Base-by-base conservation (phyloP, 2,797 vertebrate genomes). In the Lepus oiostolus region DNA sequence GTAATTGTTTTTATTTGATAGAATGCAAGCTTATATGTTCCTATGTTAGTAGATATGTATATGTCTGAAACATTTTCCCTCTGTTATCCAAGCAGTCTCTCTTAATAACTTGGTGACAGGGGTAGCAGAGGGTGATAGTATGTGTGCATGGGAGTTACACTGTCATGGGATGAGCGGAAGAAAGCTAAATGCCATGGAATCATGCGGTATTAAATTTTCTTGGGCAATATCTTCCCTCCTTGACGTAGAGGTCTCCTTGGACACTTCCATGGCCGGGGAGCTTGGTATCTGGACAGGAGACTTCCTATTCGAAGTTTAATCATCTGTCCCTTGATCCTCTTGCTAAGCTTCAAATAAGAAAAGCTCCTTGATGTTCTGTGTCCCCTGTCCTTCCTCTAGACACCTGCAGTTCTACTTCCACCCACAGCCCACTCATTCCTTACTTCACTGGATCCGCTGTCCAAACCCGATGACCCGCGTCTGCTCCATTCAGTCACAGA, bases 51-150 rank as follows among this genome's bases (percentile, higher is more conserved):
- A 7, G 11, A 70, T 35, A 35, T 35, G 35, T 35, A 42, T n/a
- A 9, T 38, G 24, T 74, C 65, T 68, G 47, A 88, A 62, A 50
- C 1, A 60, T 90, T 77, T 75, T 32, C n/a, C 22, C 30, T 79
- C 24, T 74, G 7, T 70, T 35, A 58, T 10, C 13, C 50, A 81
- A 54, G 14, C 6, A 63, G 4, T 70, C 91, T 60, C 21, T 96
- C 58, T 95, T 86, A 60, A 11, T 91, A 81, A 86, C 28, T 91
- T 76, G 38, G 76, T 76, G 60, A 50, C 4, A 52, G 58, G 50
- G 38, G 35, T 54, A 62, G 5, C 76, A 26, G 60, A 32, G 38
- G 60, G n/a, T 85, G 62, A 88, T 24, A 24, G 14, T n/a, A 0
- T 70, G 9, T 35, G 22, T 86, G 38, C 42, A 22, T 12, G 11